These are phyloP conservation scores for Lasioglossum calceatum DNA, from an alignment of 2,888 invertebrate species.

Conservation along the genomic window DNA sequence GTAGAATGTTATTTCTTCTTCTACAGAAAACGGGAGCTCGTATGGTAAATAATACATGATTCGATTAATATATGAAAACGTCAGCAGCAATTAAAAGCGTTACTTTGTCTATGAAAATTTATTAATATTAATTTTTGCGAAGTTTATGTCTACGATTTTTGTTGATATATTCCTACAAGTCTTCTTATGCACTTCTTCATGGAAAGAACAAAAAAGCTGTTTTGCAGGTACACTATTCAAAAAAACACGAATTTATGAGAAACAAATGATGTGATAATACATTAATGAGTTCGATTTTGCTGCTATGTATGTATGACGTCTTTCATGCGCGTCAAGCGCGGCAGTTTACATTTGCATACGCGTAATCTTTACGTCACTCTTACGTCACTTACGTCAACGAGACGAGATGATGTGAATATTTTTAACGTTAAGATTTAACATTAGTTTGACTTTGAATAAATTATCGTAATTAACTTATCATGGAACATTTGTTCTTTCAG, in stretches of 20 bases:
- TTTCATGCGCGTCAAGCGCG: not conserved
- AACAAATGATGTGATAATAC: not conserved
- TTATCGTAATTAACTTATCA: not conserved
- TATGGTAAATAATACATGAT: not conserved
- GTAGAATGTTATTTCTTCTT: not conserved
- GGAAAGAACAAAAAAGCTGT: not conserved
- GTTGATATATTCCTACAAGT: not conserved
- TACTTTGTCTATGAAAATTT: no score
- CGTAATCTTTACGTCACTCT: not conserved
- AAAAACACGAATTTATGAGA: not conserved
- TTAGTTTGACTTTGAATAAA: not conserved
- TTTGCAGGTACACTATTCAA: not conserved
- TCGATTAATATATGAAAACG: no score
- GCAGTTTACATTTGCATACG: not conserved
- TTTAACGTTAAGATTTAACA: not conserved
- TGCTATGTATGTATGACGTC: not conserved
- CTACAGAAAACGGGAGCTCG: not conserved
- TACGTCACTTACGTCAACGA: not conserved
- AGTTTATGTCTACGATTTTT: not conserved
- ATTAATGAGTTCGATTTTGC: not conserved
- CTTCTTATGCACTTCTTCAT: not conserved
- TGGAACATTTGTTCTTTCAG: conserved; percentile 85
- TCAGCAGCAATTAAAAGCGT: not conserved
- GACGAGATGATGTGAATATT: not conserved
- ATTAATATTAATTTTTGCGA: not conserved